These are phyloP conservation scores for Pterobdella sp. DNA, from an alignment of 2,888 invertebrate genomes.

Conservation along the genomic window DNA sequence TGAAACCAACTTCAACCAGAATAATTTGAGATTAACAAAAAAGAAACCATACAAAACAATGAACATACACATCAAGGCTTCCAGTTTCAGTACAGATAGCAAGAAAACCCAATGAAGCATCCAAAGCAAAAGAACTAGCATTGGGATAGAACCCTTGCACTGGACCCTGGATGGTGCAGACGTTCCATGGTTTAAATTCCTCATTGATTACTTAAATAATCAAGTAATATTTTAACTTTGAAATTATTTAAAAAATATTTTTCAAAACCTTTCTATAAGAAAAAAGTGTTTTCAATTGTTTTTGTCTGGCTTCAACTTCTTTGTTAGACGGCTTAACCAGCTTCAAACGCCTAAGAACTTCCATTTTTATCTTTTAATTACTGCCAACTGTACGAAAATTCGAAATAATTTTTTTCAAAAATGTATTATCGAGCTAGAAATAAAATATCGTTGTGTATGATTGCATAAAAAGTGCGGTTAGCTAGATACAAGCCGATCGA, in stretches of 20 bases:
- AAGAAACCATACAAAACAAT: not conserved
- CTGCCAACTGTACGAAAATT: not conserved
- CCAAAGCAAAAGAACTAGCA: slow-evolving; percentile 87
- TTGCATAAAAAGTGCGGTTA: slow-evolving; percentile 11
- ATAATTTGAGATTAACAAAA: not conserved
- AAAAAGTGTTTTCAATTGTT: slow-evolving; percentile 85
- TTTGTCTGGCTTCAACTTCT: slow-evolving; percentile 81
- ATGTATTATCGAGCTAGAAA: not conserved
- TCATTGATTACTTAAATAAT: slow-evolving; percentile 38
- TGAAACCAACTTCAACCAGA: not conserved
- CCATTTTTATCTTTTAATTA: slow-evolving; percentile 15
- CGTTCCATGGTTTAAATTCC: slow-evolving; percentile 45
- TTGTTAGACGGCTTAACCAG: slow-evolving; percentile 52
- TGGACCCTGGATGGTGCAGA: slow-evolving; percentile 83
- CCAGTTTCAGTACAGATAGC: slow-evolving; percentile 91
- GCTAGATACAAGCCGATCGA: slow-evolving; percentile 6
- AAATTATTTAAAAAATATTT: not conserved
- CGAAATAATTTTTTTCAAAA: not conserved
- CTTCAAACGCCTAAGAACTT: slow-evolving; percentile 37
- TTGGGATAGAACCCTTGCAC: slow-evolving; percentile 96
- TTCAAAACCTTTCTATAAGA: slow-evolving; percentile 74
- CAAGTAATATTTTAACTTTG: not conserved
- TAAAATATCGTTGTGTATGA: not conserved
- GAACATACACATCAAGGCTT: slow-evolving; percentile 36
- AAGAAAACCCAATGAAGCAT: slow-evolving; percentile 74